A percentile compares a stretch with the other conserved stretches of the same genome.
phyloP scores from a whole-genome alignment of 2,797 vertebrate genomes.

The Manis crassicaudata region DNA sequence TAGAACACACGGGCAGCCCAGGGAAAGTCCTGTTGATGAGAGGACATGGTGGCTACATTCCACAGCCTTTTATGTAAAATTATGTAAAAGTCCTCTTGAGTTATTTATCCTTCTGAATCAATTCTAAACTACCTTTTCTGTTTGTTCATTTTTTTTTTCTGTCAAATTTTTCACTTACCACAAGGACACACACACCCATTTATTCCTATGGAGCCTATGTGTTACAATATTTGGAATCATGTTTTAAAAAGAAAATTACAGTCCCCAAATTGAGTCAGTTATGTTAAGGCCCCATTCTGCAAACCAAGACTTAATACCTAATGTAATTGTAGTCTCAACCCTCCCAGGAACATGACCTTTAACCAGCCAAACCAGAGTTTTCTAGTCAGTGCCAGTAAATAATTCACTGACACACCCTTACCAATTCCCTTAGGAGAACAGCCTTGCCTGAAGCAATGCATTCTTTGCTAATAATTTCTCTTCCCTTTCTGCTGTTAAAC shows the following conservation, averaged over 20 bases:
- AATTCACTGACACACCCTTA: neutral
- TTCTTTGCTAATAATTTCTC: neutral
- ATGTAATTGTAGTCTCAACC: neutral
- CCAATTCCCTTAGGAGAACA: neutral
- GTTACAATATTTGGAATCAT: neutral
- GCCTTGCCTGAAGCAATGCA: neutral
- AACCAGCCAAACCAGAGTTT: neutral
- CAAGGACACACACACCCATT: neutral
- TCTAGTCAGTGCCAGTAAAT: neutral
- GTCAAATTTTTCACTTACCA: neutral
- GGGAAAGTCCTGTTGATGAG: neutral
- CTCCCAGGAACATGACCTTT: neutral
- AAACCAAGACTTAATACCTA: neutral
- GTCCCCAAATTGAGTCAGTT: neutral
- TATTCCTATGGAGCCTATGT: neutral
- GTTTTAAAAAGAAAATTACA: neutral
- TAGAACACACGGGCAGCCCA: too few species aligned
- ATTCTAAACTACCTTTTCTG: constrained; percentile 6
- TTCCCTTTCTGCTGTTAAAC: neutral
- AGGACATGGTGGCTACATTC: neutral
- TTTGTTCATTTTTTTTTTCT: neutral
- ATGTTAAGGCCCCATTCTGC: neutral
- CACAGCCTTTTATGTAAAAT: neutral
- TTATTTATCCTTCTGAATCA: neutral
- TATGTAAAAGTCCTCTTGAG: neutral